Conservation (phyloP, 2,113 vertebrate genomes). For the Rhodinocichla rosea region DNA sequence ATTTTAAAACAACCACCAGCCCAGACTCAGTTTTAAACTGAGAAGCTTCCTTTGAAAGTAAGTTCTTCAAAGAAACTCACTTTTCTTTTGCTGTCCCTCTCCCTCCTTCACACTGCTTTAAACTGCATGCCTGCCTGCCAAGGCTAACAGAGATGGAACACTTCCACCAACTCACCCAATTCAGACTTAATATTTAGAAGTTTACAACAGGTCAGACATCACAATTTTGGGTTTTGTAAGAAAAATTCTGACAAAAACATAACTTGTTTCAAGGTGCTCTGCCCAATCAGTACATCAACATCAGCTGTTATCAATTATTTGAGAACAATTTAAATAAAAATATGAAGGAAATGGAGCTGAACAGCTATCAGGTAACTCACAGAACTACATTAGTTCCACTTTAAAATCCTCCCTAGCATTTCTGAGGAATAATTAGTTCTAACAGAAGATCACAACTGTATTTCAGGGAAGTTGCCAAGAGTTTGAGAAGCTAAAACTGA, state of each 20-base stretch:
- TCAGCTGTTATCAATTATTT: not conserved
- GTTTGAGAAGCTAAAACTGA: not conserved
- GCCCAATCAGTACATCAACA: not conserved
- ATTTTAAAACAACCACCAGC: not conserved
- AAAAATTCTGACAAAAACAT: not conserved
- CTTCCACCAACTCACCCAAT: not conserved
- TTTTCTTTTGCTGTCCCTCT: not conserved
- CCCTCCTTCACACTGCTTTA: not conserved
- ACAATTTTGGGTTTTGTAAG: not conserved
- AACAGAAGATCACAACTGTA: rapidly evolving
- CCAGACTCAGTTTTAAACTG: not conserved
- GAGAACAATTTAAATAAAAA: not conserved
- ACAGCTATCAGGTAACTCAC: not conserved
- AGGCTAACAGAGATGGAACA: not conserved
- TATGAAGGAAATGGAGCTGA: not conserved
- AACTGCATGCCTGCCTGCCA: not conserved
- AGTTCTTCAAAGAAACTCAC: not conserved
- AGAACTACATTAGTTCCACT: not conserved
- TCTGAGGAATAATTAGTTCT: not conserved
- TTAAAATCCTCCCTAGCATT: not conserved
- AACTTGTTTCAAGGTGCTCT: not conserved
- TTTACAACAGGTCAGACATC: not conserved
- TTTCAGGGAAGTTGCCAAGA: not conserved
- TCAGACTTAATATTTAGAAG: not conserved
- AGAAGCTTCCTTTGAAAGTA: not conserved